Evolutionary conservation across 2,797 vertebrate genomes (phyloP).

Genomic region (Avahi laniger): DNA sequence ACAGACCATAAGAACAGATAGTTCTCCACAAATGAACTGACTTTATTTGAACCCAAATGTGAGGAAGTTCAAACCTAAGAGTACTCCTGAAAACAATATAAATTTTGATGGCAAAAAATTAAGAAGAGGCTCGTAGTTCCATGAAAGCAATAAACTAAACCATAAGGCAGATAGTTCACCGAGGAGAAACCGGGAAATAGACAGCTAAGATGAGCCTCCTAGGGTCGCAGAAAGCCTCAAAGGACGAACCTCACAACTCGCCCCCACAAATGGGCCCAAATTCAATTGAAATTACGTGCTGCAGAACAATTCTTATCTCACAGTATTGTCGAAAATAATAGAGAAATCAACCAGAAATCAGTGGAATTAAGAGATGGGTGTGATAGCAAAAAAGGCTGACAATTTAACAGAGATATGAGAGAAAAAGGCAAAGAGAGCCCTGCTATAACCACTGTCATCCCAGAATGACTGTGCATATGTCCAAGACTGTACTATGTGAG

Average conservation of each 20-base stretch:
- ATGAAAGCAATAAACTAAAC: background rate
- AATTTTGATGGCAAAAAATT: background rate
- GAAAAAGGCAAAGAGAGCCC: background rate
- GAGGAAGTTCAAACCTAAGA: background rate
- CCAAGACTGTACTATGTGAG: background rate
- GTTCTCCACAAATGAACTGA: background rate
- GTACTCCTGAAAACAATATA: background rate
- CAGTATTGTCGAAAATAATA: background rate
- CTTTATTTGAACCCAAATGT: background rate
- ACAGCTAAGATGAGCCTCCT: background rate
- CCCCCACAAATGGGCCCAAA: background rate
- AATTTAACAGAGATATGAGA: background rate
- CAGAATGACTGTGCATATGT: background rate
- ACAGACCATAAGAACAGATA: background rate
- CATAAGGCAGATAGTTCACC: background rate
- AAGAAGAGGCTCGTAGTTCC: background rate
- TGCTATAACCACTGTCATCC: background rate
- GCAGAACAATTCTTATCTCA: background rate
- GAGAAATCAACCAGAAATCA: background rate
- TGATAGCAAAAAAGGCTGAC: background rate
- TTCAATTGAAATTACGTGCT: background rate
- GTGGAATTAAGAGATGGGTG: background rate
- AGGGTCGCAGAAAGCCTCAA: background rate
- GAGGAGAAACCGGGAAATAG: background rate
- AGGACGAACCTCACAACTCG: background rate